phyloP scores from a whole-genome alignment of 2,888 invertebrate genomes.

The Acronicta psi region DNA sequence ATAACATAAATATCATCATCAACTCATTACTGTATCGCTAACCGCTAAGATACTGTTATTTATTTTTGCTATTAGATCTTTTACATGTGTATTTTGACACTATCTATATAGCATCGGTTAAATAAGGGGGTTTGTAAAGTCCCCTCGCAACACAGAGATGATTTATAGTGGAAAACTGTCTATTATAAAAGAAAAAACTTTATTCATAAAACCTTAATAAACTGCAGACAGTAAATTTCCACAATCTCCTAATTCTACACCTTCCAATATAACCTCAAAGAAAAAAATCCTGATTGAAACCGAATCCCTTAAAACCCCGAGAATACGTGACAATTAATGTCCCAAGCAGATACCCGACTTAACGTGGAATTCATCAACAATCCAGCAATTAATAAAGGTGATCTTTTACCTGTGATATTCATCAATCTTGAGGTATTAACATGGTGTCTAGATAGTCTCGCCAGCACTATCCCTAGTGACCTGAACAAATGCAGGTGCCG shows the following conservation, averaged over 20 bases:
- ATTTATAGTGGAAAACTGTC: too few species aligned
- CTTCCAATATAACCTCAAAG: constrained; percentile 4
- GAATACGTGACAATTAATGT: constrained; percentile 48
- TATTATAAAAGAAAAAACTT: too few species aligned
- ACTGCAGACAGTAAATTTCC: background rate
- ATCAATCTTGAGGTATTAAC: constrained; percentile 85
- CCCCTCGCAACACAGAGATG: too few species aligned
- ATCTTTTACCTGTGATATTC: constrained; percentile 62
- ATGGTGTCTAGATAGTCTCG: constrained; percentile 81
- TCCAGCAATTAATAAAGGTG: constrained; percentile 54
- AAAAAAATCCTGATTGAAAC: constrained; percentile 49
- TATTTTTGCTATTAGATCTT: too few species aligned
- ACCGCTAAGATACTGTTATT: too few species aligned
- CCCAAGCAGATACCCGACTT: constrained; percentile 32
- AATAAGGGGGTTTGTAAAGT: too few species aligned
- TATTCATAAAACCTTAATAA: too few species aligned
- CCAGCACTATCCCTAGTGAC: constrained; percentile 76
- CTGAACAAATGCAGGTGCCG: constrained; percentile 85
- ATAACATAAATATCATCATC: too few species aligned
- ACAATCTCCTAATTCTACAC: constrained; percentile 8
- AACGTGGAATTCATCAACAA: constrained; percentile 54
- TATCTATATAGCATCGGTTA: too few species aligned
- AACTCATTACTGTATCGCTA: too few species aligned
- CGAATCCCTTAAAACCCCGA: constrained; percentile 44
- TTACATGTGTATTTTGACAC: too few species aligned